phyloP scores from a whole-genome alignment of 2,113 vertebrate species.

The Phalacrocorax aristotelis region DNA sequence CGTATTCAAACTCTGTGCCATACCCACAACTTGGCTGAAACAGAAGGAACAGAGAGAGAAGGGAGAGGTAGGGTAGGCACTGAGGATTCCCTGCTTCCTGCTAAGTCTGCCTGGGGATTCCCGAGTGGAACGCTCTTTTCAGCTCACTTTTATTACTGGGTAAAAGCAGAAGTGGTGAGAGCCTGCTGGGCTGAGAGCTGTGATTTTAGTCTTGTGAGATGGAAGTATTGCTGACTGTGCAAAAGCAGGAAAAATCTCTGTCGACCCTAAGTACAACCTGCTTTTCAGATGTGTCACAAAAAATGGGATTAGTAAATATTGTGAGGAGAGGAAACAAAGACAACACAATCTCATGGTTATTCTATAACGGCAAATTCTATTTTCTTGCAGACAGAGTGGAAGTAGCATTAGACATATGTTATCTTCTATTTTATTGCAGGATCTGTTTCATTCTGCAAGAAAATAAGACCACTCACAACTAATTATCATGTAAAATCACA shows the following conservation, averaged over 20 bases:
- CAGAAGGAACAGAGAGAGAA: not conserved
- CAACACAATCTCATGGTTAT: not conserved
- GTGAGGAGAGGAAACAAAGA: not conserved
- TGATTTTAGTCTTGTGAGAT: not conserved
- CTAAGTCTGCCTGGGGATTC: not conserved
- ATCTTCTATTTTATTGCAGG: not conserved
- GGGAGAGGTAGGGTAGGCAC: not conserved
- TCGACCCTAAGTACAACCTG: not conserved
- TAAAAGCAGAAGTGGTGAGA: not conserved
- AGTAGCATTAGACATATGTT: not conserved
- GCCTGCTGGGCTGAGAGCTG: not conserved
- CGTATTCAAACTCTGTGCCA: not conserved
- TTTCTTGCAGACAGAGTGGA: not conserved
- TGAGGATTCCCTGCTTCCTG: not conserved
- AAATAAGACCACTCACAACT: slow-evolving; percentile 19
- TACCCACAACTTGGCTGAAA: not conserved
- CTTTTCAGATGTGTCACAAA: not conserved
- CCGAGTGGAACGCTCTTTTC: not conserved
- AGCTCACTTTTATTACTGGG: not conserved
- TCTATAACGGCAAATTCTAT: not conserved
- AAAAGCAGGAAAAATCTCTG: not conserved
- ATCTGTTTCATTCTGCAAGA: not conserved
- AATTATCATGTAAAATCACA: slow-evolving; percentile 8
- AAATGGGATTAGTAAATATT: not conserved
- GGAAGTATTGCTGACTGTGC: not conserved